These are phyloP conservation scores for Musca vetustissima DNA, from an alignment of 1,140 invertebrate genomes.

Conservation along the genomic window DNA sequence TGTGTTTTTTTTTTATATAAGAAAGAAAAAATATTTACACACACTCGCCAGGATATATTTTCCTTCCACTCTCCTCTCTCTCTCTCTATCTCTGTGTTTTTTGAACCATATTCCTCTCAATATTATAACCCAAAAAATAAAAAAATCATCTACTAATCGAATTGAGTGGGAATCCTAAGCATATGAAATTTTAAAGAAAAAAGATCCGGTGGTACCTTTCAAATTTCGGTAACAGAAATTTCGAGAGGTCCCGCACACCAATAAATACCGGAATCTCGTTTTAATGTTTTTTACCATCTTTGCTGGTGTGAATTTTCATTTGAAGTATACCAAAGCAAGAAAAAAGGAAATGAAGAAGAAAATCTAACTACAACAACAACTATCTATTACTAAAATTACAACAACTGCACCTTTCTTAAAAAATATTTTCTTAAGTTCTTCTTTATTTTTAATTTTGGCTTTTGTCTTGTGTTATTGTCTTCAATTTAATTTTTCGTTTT, in stretches of 20 bases:
- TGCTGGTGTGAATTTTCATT: constrained; percentile 53
- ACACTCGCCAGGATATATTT: background rate
- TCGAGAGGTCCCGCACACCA: no score
- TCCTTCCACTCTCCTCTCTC: constrained; percentile 9
- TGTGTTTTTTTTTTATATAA: no score
- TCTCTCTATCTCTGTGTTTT: background rate
- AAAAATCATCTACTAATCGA: constrained; percentile 43
- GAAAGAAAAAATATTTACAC: no score
- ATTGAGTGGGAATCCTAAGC: constrained; percentile 31
- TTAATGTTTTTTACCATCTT: constrained; percentile 56
- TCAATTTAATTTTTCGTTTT: background rate
- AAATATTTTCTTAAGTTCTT: background rate
- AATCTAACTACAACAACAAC: no score
- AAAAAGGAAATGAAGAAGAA: background rate
- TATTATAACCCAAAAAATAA: constrained; percentile 29
- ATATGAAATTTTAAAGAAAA: constrained; percentile 53
- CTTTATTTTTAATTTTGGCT: background rate
- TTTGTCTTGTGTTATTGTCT: background rate
- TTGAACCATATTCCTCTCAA: constrained; percentile 5
- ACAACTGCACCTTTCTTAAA: no score
- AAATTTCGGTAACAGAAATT: no score
- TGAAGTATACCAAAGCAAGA: constrained; percentile 35
- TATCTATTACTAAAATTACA: no score
- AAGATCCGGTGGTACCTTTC: no score
- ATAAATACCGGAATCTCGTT: constrained; percentile 13